Evolutionary conservation across 1,140 invertebrate species (phyloP).

Genomic region (Manduca sexta): DNA sequence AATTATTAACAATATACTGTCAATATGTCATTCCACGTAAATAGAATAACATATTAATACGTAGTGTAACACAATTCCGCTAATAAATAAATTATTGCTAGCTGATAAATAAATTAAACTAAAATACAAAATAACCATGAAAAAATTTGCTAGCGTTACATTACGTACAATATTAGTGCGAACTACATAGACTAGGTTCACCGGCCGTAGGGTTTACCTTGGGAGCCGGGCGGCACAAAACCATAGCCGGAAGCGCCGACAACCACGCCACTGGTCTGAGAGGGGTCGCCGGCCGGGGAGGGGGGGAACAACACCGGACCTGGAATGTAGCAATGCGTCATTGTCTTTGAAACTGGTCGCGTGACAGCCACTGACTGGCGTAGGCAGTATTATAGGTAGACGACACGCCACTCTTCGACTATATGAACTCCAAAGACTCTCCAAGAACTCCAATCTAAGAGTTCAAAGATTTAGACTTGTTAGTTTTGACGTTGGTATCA

Average conservation of each 20-base stretch:
- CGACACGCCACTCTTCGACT: too few species aligned
- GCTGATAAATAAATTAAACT: too few species aligned
- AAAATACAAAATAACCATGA: too few species aligned
- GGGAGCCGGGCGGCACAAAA: slow-evolving; percentile 79
- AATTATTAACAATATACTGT: slow-evolving; percentile 19
- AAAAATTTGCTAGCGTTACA: neutral
- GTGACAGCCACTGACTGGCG: too few species aligned
- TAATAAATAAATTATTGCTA: too few species aligned
- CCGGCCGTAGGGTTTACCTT: slow-evolving; percentile 69
- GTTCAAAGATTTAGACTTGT: too few species aligned
- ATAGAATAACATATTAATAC: slow-evolving; percentile 16
- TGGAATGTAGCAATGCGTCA: slow-evolving; percentile 35
- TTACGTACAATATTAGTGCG: slow-evolving; percentile 29
- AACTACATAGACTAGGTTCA: slow-evolving; percentile 48
- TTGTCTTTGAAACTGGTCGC: too few species aligned
- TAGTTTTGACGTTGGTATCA: too few species aligned
- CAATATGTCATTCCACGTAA: slow-evolving; percentile 18
- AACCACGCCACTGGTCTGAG: slow-evolving; percentile 80
- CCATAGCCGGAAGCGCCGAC: slow-evolving; percentile 83
- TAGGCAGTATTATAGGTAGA: too few species aligned
- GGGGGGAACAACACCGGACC: slow-evolving; percentile 82
- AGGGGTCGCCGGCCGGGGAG: slow-evolving; percentile 75
- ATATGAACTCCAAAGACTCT: too few species aligned
- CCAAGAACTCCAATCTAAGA: too few species aligned
- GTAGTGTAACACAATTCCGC: slow-evolving; percentile 1